Base-by-base conservation (phyloP, 1,140 invertebrate species). In the Papilio polytes region DNA sequence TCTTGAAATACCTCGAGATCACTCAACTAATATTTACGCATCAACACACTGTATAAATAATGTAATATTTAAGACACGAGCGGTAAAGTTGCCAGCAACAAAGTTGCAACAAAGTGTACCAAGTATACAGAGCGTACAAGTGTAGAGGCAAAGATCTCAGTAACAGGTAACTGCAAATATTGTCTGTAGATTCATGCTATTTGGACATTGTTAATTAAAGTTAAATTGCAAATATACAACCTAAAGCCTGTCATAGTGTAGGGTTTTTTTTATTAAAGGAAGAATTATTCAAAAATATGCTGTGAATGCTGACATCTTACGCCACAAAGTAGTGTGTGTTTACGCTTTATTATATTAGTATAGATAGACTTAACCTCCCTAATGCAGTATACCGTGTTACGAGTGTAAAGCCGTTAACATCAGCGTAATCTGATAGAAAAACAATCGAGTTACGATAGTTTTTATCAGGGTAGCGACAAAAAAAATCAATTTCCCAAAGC, bases 381-480 rank as follows among this genome's bases (percentile, higher is more conserved):
- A 59, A 59, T 26, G 9, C 59, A 63, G 20, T 7, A 31, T 26
- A 44, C 41, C 46, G 46, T 13, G 4, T 26, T 22, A 76, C 74
- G 46, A 48, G 15, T 76, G 18, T 26, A 53, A 53, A 15, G 9
- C 46, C 74, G 48, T 22, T 76, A 76, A 76, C 74, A 53, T 51
- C 2, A 76, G 3, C 22, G 20, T 59, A 77, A 77, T 56, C 74
- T 77, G 74, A 77, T 77, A 56, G 74, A 56, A 56, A 77, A 77
- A 77, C 74, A 77, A 77, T 77, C 48, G 1, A 36, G 48, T 77
- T 77, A 56, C 51, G 26, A 56, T 56, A 77, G 51, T 77, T 77
- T 77, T 77, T 77, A 77, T 77, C 74, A 56, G 13, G 51, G 46
- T 76, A 51, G 74, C 26, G 74, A 26, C 74, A 77, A 77, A 53